phyloP scores from a whole-genome alignment of 2,888 invertebrate genomes.

The Anarsia innoxiella region DNA sequence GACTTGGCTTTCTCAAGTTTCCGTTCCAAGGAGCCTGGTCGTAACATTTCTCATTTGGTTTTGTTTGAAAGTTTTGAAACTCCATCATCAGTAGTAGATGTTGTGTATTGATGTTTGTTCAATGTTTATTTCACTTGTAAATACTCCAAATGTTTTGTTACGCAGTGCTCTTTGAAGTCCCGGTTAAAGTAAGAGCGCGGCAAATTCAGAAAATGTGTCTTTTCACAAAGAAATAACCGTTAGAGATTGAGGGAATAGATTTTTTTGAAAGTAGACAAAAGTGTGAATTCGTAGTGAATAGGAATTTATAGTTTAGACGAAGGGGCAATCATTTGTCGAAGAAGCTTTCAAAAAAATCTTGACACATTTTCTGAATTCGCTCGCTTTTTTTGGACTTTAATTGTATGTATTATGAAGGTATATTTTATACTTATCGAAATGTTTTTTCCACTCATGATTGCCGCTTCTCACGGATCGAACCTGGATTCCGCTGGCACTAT shows the following conservation, averaged over 20 bases:
- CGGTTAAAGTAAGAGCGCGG: slow-evolving; percentile 44
- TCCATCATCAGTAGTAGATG: slow-evolving; percentile 39
- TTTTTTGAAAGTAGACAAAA: slow-evolving; percentile 76
- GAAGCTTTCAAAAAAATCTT: slow-evolving; percentile 75
- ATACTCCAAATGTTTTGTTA: slow-evolving; percentile 21
- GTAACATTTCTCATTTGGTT: slow-evolving; percentile 34
- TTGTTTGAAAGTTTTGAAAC: slow-evolving; percentile 33
- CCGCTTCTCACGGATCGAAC: slow-evolving; percentile 70
- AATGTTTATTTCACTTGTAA: slow-evolving; percentile 14
- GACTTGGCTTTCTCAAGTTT: slow-evolving; percentile 77
- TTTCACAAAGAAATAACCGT: slow-evolving; percentile 78
- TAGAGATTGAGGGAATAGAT: slow-evolving; percentile 70
- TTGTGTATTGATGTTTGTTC: slow-evolving; percentile 36
- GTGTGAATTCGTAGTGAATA: slow-evolving; percentile 71
- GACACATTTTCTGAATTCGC: slow-evolving; percentile 82
- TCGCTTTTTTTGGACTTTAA: slow-evolving; percentile 43
- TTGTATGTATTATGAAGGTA: slow-evolving; percentile 29
- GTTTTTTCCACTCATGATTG: slow-evolving; percentile 75
- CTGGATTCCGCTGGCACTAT: slow-evolving; percentile 69
- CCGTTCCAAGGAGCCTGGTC: slow-evolving; percentile 61
- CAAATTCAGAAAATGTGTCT: slow-evolving; percentile 88
- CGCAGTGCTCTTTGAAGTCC: slow-evolving; percentile 30
- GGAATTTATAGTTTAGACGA: slow-evolving; percentile 45
- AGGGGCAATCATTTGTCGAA: slow-evolving; percentile 73
- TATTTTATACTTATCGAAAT: slow-evolving; percentile 61